Evolutionary conservation across 53 echinoderm and acorn worm species (phyloP), one percentile per base, ranked within the genome.

Genomic region (Stichopus horrens): DNA sequence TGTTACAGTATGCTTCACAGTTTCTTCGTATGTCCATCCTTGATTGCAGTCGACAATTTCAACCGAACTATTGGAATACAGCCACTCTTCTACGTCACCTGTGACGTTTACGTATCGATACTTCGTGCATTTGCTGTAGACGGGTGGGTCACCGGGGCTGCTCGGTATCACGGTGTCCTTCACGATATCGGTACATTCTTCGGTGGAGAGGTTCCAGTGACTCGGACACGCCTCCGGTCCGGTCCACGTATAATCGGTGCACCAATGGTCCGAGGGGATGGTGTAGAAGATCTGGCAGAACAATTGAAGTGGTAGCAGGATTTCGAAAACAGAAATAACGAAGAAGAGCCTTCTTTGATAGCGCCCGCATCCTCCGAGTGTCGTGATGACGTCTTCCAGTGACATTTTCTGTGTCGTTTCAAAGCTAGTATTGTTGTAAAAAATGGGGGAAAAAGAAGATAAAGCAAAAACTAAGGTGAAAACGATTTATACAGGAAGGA

Each of bases 271-370:
- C 0, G 56, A 55, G 0, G 80, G 80, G 10, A 80, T 21, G 21
- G 55, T 80, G 22, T 80, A 18, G 58, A 80, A 80, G 7, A 80
- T 18, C 18, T 80, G 80, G 54, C 80, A 80, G 6, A 80, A 58
- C 10, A 80, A 14, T 21, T 80, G 80, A 7, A 80, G 19, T 9
- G 80, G 56, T 55, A 80, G 2, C 21, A 58, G 7, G 54, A 53
- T 2, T 20, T 79, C 6, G 8, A 80, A 10, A 8, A 80, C 8
- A 57, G 19, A 80, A n/a, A 57, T 54, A 8, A 80, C 20, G 3
- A 6, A 7, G 16, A 80, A 80, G 14, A 80, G 21, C 9, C 80
- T 51, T 80, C 57, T 80, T 22, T 80, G 80, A 57, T 80, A 80
- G 80, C 57, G 20, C 6, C 80, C 80, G 18, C 55, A 80, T 18